Evolutionary conservation across 2,113 vertebrate species (phyloP).

Genomic region (Malurus alboscapulatus): DNA sequence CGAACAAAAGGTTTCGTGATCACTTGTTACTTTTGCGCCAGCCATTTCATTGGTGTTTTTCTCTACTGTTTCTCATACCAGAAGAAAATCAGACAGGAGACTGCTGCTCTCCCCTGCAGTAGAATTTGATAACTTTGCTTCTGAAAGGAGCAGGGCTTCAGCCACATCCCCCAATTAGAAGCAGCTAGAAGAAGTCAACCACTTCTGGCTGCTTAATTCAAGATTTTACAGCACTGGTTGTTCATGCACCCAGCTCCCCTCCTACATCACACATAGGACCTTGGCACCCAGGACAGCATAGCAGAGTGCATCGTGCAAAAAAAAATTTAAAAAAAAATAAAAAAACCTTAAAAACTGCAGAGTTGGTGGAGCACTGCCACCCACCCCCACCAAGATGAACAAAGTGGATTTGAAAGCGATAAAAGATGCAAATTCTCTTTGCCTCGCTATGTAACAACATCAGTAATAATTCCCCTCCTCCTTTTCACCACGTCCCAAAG

Average conservation of each 20-base stretch:
- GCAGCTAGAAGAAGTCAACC: too few relatives aligned
- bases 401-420: neutral
- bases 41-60: neutral
- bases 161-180: neutral
- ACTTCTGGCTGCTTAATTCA: neutral
- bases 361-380: neutral
- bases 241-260: neutral
- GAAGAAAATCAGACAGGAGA: neutral
- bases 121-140: neutral
- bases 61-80: neutral
- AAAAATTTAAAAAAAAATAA: too few relatives aligned
- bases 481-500: neutral
- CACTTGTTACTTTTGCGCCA: neutral
- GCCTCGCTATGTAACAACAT: neutral
- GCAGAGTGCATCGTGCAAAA: neutral
- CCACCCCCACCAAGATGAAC: neutral
- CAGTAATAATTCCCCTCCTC: neutral
- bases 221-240: neutral
- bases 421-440: neutral
- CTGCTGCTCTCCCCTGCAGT: neutral
- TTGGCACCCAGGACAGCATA: neutral
- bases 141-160: neutral
- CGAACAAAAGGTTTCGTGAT: neutral
- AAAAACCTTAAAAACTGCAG: neutral
- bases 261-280: neutral